These are phyloP conservation scores for Tanaodytes sp. DNA, from an alignment of 2,888 invertebrate species.

Conservation along the genomic window DNA sequence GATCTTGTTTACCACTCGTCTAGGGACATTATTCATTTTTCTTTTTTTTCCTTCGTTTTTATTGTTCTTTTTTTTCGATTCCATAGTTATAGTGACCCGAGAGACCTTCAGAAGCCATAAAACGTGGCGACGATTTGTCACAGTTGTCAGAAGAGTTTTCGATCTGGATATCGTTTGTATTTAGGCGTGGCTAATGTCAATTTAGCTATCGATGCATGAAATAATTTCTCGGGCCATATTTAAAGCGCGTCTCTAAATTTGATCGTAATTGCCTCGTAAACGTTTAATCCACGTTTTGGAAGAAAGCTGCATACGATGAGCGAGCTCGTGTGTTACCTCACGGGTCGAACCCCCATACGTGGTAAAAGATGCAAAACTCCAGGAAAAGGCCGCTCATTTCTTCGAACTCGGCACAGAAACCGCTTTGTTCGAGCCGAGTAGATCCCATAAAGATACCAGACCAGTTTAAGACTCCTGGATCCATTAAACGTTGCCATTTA, in stretches of 20 bases:
- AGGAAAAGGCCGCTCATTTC: slow-evolving; percentile 68
- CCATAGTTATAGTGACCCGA: no score
- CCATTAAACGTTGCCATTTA: slow-evolving; percentile 62
- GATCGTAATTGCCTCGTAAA: slow-evolving; percentile 29
- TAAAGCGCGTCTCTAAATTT: slow-evolving; percentile 14
- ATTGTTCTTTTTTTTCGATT: no score
- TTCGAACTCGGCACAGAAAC: slow-evolving; percentile 60
- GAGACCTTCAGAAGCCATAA: no score
- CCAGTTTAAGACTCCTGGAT: slow-evolving; percentile 64
- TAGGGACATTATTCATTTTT: no score
- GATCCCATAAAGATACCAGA: slow-evolving; percentile 68
- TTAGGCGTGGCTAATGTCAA: slow-evolving; percentile 7
- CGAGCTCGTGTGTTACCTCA: slow-evolving; percentile 1
- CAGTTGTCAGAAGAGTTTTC: slow-evolving; percentile 15
- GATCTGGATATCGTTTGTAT: no score
- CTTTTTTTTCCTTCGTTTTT: no score
- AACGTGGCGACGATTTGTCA: slow-evolving; percentile 16
- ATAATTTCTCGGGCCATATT: no score
- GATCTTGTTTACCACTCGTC: no score
- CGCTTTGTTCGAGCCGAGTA: slow-evolving; percentile 54
- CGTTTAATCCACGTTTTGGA: slow-evolving; percentile 34
- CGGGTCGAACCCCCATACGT: slow-evolving; percentile 57
- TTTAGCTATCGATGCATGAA: background rate
- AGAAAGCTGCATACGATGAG: slow-evolving; percentile 15
- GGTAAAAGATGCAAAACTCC: slow-evolving; percentile 66